Base-by-base conservation (phyloP, 2,113 vertebrate species). In the Sprattus sprattus region DNA sequence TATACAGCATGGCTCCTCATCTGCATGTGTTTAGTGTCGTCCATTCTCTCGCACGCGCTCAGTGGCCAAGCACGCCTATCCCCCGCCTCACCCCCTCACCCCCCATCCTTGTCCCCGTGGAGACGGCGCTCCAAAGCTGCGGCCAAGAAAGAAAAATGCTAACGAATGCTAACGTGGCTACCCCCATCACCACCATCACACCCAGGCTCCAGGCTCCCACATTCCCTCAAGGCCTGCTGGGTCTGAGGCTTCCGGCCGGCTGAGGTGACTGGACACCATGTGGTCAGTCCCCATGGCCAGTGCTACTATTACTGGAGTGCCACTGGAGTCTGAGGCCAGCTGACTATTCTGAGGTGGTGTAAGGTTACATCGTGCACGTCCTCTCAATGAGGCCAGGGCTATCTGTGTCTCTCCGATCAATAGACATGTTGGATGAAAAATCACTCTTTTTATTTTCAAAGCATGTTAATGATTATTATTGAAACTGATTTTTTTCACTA, bases 1-100 rank as follows among this genome's bases (percentile, higher is more conserved):
- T 92, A 91, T 93, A 89, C 92, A 91, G 87, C 84, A 90, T 20
- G 80, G 84, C 67, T 83, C 81, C 88, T 91, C 85, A 92, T 93
- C 90, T 91, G 88, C 90, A 91, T 92, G 84, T 90, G 71, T 87
- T 90, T 71, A 71, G n/a, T 71, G 25, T 71, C 64, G n/a, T 10
- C 25, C n/a, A 7, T 15, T 15, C 64, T 28, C 89, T 85, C 82
- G 87, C 87, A 85, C 78, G 64, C 25, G 54, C 10, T 84, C 84
- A 86, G 82, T 84, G 67, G 81, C 64, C 83, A 82, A 45, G 39
- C 32, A 22, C 52, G 28, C 49, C 82, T 47, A 44, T 46, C 13
- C 25, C 45, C 39, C 7, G 16, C 44, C 25, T 49, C 45, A 52
- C 25, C 44, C n/a, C 9, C 10, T 8, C n/a, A 28, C 25, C 57